A percentile compares a stretch with the other conserved stretches of the same genome.
phyloP scores from a whole-genome alignment of 2,888 invertebrate genomes.

The Eilema depressum region DNA sequence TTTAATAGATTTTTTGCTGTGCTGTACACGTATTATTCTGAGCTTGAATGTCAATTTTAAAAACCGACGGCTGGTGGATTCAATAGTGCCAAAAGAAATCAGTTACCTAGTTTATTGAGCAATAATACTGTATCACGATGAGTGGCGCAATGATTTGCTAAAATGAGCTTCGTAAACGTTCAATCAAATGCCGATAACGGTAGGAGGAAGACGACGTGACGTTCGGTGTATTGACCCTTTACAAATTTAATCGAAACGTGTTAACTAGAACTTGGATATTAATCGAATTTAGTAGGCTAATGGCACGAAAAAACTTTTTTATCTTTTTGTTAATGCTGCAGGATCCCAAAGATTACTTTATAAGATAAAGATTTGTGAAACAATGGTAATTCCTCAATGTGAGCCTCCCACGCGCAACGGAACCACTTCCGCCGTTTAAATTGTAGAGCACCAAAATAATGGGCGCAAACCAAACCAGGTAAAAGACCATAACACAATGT shows the following conservation, averaged over 20 bases:
- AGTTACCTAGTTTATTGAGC: constrained; percentile 53
- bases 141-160: constrained; percentile 65
- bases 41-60: constrained; percentile 47
- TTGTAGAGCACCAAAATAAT: constrained; percentile 71
- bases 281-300: constrained; percentile 20
- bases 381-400: constrained; percentile 68
- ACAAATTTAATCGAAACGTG: constrained; percentile 41
- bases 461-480: constrained; percentile 69
- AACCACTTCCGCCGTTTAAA: constrained; percentile 77
- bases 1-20: not conserved
- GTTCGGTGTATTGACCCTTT: constrained; percentile 56
- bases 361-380: constrained; percentile 64
- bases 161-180: constrained; percentile 67
- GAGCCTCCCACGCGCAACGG: constrained; percentile 76
- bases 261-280: not conserved
- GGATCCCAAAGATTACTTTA: constrained; percentile 52
- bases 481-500: constrained; percentile 64
- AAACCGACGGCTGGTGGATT: constrained; percentile 50
- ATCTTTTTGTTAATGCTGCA: constrained; percentile 30
- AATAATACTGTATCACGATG: constrained; percentile 62
- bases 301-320: not conserved
- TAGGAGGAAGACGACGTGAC: constrained; percentile 63
- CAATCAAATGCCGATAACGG: constrained; percentile 70
- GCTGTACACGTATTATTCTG: constrained; percentile 28
- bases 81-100: constrained; percentile 57